Percentiles rank a stretch among this genome's conserved stretches.
Conservation (phyloP, 2,888 invertebrate species). For the Loripinus fragilis region DNA sequence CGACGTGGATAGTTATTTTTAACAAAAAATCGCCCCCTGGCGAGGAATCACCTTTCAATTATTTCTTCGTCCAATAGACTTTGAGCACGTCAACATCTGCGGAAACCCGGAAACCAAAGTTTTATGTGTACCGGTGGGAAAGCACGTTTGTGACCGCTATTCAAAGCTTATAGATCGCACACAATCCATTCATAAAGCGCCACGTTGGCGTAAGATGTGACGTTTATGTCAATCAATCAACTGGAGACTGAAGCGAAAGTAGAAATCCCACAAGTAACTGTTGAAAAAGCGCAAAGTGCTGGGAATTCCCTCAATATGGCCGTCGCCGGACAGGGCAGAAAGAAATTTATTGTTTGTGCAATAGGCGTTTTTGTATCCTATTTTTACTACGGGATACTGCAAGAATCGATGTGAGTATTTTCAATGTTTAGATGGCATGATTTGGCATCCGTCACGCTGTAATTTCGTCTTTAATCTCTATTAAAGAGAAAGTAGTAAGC, state of each 20-base stretch:
- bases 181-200: conserved; percentile 8
- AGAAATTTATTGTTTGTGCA: conserved; percentile 89
- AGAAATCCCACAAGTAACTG: not conserved
- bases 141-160: too few relatives aligned
- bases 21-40: too few relatives aligned
- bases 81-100: not conserved
- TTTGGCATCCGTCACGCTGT: too few relatives aligned
- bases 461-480: too few relatives aligned
- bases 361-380: conserved; percentile 95
- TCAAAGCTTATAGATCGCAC: too few relatives aligned
- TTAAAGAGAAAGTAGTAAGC: too few relatives aligned
- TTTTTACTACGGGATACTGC: conserved; percentile 95
- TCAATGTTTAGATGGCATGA: too few relatives aligned
- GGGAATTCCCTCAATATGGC: conserved; percentile 42
- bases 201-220: conserved; percentile 25
- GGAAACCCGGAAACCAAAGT: not conserved
- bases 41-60: too few relatives aligned
- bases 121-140: not conserved
- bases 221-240: conserved; percentile 27
- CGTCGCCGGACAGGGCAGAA: conserved; percentile 47
- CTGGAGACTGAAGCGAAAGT: not conserved
- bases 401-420: conserved; percentile 91
- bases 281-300: not conserved
- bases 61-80: not conserved
- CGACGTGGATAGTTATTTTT: too few relatives aligned